Evolutionary conservation across 2,797 vertebrate genomes (phyloP).

Genomic region (Choloepus didactylus): DNA sequence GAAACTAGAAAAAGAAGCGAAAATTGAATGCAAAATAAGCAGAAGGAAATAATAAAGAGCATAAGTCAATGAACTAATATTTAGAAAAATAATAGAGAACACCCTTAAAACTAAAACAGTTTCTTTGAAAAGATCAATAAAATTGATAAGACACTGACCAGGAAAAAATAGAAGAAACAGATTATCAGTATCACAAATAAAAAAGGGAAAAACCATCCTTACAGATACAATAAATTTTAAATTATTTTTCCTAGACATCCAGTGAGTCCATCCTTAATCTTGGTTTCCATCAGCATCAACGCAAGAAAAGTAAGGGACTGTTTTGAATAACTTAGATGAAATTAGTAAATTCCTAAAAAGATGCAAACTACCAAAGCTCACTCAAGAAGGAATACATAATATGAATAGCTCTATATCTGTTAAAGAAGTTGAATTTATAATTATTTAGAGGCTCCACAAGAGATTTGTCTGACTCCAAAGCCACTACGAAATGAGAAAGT

Average conservation of each 20-base stretch:
- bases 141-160: neutral
- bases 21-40: neutral
- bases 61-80: neutral
- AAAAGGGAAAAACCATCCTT: neutral
- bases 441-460: neutral
- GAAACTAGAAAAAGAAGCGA: neutral
- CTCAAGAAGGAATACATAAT: conserved; percentile 18
- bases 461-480: conserved; percentile 17
- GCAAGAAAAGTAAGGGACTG: neutral
- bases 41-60: conserved; percentile 6
- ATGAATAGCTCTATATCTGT: neutral
- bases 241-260: neutral
- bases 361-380: neutral
- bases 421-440: conserved; percentile 7
- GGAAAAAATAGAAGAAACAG: neutral
- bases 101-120: neutral
- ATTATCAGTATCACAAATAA: neutral
- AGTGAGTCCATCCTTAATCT: conserved; percentile 6
- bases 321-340: neutral
- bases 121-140: conserved; percentile 30
- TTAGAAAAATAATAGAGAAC: neutral
- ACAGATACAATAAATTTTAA: neutral
- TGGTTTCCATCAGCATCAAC: neutral
- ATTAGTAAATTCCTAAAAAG: neutral
- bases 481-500: neutral